phyloP scores from a whole-genome alignment of 2,888 invertebrate species.

The Agrenia bidenticulata region DNA sequence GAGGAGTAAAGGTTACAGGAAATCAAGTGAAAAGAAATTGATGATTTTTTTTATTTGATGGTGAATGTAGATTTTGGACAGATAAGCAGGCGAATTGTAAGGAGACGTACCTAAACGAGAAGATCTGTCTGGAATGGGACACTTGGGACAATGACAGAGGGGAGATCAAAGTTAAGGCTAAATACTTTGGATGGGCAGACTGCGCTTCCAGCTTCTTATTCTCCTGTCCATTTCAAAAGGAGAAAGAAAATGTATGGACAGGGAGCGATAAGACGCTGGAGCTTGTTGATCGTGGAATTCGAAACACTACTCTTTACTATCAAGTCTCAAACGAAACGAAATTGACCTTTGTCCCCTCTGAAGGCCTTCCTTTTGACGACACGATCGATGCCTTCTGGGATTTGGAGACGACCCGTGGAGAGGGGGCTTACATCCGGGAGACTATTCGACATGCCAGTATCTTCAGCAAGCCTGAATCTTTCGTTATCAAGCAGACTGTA shows the following conservation, averaged over 20 bases:
- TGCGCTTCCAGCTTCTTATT: conserved; percentile 25
- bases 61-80: conserved; percentile 1
- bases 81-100: not conserved
- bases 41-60: too few species aligned
- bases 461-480: not conserved
- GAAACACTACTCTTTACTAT: not conserved
- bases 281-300: conserved; percentile 3
- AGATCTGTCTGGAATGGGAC: conserved; percentile 29
- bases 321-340: not conserved
- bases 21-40: too few species aligned
- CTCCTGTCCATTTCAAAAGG: conserved; percentile 15
- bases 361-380: conserved; percentile 11
- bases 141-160: conserved; percentile 25
- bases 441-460: conserved; percentile 15
- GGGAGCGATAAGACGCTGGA: not conserved
- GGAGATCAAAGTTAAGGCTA: conserved; percentile 1
- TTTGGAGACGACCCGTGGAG: conserved; percentile 15
- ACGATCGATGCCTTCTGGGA: conserved; percentile 22
- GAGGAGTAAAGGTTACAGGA: too few species aligned
- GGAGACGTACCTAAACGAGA: conserved; percentile 12
- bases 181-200: conserved; percentile 30
- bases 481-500: not conserved
- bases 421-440: conserved; percentile 16
- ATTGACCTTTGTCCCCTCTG: not conserved
- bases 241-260: not conserved